A percentile compares a stretch with the other conserved stretches of the same genome.
Evolutionary conservation across 2,797 vertebrate species (phyloP).

Genomic region (Xiphophorus birchmanni): DNA sequence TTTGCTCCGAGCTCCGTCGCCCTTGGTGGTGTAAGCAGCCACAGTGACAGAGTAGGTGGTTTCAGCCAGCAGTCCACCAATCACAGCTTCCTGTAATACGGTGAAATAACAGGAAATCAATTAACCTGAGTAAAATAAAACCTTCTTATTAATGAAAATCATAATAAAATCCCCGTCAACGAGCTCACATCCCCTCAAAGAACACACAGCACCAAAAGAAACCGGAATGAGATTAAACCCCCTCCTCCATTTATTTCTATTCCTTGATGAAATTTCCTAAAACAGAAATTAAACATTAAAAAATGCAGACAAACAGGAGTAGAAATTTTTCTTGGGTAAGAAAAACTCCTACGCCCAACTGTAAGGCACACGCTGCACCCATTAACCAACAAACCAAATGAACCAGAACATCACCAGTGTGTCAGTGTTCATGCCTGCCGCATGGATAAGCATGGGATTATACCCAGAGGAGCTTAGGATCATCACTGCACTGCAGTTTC

Average conservation of each 20-base stretch:
- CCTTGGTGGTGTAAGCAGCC: conserved; percentile 96
- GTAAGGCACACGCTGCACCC: conserved; percentile 66
- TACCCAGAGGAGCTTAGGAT: conserved; percentile 51
- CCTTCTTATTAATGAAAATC: conserved; percentile 6
- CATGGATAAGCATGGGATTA: conserved; percentile 47
- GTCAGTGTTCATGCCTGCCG: conserved; percentile 71
- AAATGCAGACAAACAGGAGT: conserved; percentile 53
- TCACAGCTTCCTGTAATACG: conserved; percentile 87
- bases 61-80: conserved; percentile 91
- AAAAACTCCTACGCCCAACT: conserved; percentile 58
- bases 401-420: conserved; percentile 72
- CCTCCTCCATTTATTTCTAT: conserved; percentile 34
- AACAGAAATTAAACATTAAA: conserved; percentile 33
- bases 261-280: conserved; percentile 40
- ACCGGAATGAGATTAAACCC: conserved; percentile 37
- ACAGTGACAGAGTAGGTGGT: conserved; percentile 96
- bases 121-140: conserved; percentile 5
- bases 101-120: conserved; percentile 22
- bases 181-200: conserved; percentile 47
- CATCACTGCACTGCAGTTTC: conserved; percentile 26
- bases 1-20: conserved; percentile 96
- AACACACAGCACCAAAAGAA: conserved; percentile 60
- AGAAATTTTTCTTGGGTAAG: conserved; percentile 67
- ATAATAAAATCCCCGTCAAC: conserved; percentile 37
- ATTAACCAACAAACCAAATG: conserved; percentile 66